These are phyloP conservation scores for Lucifuga dentata DNA, from an alignment of 2,113 vertebrate genomes.

Conservation along the genomic window DNA sequence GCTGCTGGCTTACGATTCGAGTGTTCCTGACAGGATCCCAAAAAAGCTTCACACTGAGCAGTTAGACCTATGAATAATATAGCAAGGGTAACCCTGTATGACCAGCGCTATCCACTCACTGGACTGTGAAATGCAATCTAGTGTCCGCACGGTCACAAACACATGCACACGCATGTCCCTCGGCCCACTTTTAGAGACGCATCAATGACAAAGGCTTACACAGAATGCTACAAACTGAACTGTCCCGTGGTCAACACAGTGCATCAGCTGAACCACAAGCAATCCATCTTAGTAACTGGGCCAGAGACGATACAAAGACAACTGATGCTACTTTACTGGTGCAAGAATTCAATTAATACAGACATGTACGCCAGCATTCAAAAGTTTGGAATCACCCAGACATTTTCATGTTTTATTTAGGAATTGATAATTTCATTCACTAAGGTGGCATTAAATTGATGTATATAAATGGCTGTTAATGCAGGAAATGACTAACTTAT, in stretches of 20 bases:
- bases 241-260: conserved; percentile 26
- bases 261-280: conserved; percentile 42
- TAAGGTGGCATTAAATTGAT: too few relatives aligned
- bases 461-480: too few relatives aligned
- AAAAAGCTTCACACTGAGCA: conserved; percentile 14
- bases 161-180: neutral
- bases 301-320: conserved; percentile 12
- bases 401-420: neutral
- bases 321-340: neutral
- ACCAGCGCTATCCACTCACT: conserved; percentile 43
- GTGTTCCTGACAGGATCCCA: conserved; percentile 30
- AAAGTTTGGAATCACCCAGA: too few relatives aligned
- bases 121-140: conserved; percentile 68
- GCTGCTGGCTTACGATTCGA: conserved; percentile 12
- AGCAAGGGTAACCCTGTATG: conserved; percentile 69
- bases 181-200: conserved; percentile 54
- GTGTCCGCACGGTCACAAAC: conserved; percentile 20
- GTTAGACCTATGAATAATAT: conserved; percentile 72
- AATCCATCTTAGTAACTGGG: conserved; percentile 52
- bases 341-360: neutral
- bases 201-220: conserved; percentile 56
- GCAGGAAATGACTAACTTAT: too few relatives aligned
- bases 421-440: too few relatives aligned
- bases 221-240: conserved; percentile 32
- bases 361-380: too few relatives aligned